Conservation (phyloP, 1,140 invertebrate genomes). For the Halictus rubicundus region DNA sequence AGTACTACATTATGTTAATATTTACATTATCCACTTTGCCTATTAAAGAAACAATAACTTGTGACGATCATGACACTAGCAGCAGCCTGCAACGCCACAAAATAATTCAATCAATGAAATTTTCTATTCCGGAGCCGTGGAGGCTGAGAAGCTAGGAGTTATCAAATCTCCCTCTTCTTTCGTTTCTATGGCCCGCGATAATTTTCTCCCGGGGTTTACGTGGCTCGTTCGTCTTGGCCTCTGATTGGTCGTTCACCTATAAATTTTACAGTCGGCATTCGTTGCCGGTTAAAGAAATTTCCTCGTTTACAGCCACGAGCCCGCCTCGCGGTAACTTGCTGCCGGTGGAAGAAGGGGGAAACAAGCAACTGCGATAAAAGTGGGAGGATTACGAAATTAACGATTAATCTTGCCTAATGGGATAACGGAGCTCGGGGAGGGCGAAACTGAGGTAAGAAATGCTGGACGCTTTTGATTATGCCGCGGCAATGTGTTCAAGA, state of each 20-base stretch:
- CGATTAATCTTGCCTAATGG: neutral
- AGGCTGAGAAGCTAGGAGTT: conserved; percentile 24
- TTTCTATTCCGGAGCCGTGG: neutral
- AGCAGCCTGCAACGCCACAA: neutral
- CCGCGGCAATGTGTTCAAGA: neutral
- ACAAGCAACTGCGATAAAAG: neutral
- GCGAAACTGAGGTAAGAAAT: neutral
- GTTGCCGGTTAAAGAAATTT: conserved; percentile 38
- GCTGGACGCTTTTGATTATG: neutral
- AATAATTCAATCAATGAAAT: conserved; percentile 38
- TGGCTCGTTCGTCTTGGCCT: conserved; percentile 18
- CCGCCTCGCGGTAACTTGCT: neutral
- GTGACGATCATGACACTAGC: neutral
- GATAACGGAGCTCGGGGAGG: neutral
- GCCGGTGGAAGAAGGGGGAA: neutral
- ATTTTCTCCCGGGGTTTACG: conserved; percentile 22
- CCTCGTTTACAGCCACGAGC: neutral
- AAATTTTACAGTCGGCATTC: conserved; percentile 41
- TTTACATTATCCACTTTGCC: too few relatives aligned
- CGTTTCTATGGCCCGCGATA: conserved; percentile 7
- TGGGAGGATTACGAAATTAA: neutral
- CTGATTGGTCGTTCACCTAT: conserved; percentile 28
- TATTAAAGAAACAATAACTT: too few relatives aligned
- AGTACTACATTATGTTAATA: too few relatives aligned
- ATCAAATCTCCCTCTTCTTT: neutral